phyloP scores from a whole-genome alignment of 2,888 invertebrate species.

The Tachina lurida region DNA sequence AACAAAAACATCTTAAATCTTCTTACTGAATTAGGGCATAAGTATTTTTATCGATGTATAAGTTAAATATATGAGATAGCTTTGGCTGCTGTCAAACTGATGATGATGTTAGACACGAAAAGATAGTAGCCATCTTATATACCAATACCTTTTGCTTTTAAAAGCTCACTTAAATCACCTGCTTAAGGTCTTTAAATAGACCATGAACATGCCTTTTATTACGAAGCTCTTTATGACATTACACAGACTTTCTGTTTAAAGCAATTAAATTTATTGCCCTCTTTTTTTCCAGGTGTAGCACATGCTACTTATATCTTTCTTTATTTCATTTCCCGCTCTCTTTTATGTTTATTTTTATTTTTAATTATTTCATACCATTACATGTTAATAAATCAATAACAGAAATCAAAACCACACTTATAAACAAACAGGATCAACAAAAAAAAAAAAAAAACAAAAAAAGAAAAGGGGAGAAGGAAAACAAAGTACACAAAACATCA shows the following conservation, averaged over 20 bases:
- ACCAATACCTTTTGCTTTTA: too few relatives aligned
- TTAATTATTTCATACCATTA: constrained; percentile 37
- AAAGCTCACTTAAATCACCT: too few relatives aligned
- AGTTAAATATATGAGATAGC: too few relatives aligned
- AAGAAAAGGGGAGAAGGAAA: not conserved
- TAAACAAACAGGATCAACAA: constrained; percentile 43
- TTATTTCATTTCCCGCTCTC: not conserved
- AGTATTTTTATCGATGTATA: too few relatives aligned
- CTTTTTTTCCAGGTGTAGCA: constrained; percentile 6
- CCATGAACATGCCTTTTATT: too few relatives aligned
- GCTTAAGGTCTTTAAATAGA: too few relatives aligned
- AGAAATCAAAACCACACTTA: constrained; percentile 64
- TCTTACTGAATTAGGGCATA: too few relatives aligned
- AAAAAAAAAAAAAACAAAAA: not conserved
- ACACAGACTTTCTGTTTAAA: not conserved
- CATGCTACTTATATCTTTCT: not conserved
- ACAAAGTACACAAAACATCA: constrained; percentile 9
- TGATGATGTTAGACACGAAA: too few relatives aligned
- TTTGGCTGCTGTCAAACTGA: too few relatives aligned
- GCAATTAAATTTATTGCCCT: not conserved
- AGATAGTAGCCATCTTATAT: too few relatives aligned
- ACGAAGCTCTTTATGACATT: too few relatives aligned
- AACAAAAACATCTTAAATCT: too few relatives aligned
- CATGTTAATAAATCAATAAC: constrained; percentile 65
- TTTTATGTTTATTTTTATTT: constrained; percentile 3